A percentile compares a stretch with the other conserved stretches of the same genome.
Conservation (phyloP, 2,888 invertebrate species). For the Proisotoma minuta region DNA sequence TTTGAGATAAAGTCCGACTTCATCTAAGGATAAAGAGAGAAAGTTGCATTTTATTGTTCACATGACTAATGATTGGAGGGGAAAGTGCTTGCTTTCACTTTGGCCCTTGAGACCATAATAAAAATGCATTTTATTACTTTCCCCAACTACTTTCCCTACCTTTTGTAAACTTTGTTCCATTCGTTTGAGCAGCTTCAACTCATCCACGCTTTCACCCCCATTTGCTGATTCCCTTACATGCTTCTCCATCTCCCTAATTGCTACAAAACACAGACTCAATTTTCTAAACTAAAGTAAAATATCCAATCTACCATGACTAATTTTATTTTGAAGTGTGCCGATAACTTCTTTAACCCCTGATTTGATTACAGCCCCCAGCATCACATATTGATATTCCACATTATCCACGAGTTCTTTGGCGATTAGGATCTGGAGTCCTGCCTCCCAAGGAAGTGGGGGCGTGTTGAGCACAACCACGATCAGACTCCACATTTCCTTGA, state of each 20-base stretch:
- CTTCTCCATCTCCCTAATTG: conserved; percentile 21
- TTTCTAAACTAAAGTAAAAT: neutral
- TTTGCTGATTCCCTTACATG: conserved; percentile 13
- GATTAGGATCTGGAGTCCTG: neutral
- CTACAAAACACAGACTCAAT: conserved; percentile 10
- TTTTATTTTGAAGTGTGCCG: conserved; percentile 28
- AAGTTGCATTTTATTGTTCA: too few relatives aligned
- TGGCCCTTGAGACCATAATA: too few relatives aligned
- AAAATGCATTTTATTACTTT: too few relatives aligned
- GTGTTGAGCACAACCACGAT: conserved; percentile 27
- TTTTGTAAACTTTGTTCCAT: conserved; percentile 22
- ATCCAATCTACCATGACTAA: conserved; percentile 21
- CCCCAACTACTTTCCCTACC: conserved; percentile 5
- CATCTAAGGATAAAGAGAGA: conserved; percentile 18
- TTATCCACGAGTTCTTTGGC: conserved; percentile 21
- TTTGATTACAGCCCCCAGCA: conserved; percentile 35
- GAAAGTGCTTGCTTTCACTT: too few relatives aligned
- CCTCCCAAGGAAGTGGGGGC: conserved; percentile 38
- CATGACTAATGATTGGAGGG: too few relatives aligned
- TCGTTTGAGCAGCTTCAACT: conserved; percentile 17
- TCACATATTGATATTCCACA: conserved; percentile 31
- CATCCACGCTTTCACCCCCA: conserved; percentile 16
- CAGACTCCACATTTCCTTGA: conserved; percentile 25
- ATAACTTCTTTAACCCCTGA: conserved; percentile 40
- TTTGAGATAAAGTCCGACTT: conserved; percentile 19